These are phyloP conservation scores for Nephotettix cincticeps DNA, from an alignment of 1,140 invertebrate genomes.

Conservation along the genomic window DNA sequence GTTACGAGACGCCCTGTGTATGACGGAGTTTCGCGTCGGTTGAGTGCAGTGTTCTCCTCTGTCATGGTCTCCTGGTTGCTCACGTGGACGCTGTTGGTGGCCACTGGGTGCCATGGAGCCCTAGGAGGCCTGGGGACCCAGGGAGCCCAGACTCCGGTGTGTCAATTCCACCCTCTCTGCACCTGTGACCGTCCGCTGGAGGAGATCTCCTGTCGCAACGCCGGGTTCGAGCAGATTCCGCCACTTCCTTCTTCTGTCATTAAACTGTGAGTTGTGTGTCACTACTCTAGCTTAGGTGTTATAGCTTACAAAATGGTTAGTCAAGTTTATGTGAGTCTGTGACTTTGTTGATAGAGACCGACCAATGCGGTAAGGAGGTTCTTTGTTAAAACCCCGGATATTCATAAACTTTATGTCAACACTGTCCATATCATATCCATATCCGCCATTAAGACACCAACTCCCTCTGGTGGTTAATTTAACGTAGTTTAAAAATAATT, in stretches of 20 bases:
- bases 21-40: slow-evolving; percentile 1
- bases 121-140: too few species aligned
- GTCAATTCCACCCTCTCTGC: neutral
- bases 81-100: neutral
- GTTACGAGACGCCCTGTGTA: neutral
- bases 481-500: too few species aligned
- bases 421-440: too few species aligned
- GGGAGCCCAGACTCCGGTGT: neutral
- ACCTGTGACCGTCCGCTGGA: neutral
- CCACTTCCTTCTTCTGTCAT: slow-evolving; percentile 6
- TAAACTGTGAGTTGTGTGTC: slow-evolving; percentile 13
- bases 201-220: slow-evolving; percentile 12
- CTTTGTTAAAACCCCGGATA: too few species aligned
- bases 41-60: neutral
- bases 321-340: too few species aligned
- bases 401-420: too few species aligned
- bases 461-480: too few species aligned
- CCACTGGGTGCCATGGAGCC: neutral
- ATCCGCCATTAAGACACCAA: too few species aligned
- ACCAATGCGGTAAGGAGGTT: too few species aligned
- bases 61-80: neutral
- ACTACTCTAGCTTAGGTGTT: too few species aligned
- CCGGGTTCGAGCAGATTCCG: slow-evolving; percentile 13
- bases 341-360: too few species aligned
- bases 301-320: too few species aligned